phyloP scores from a whole-genome alignment of 2,888 invertebrate genomes.

The Acanthosepion pharaonis region DNA sequence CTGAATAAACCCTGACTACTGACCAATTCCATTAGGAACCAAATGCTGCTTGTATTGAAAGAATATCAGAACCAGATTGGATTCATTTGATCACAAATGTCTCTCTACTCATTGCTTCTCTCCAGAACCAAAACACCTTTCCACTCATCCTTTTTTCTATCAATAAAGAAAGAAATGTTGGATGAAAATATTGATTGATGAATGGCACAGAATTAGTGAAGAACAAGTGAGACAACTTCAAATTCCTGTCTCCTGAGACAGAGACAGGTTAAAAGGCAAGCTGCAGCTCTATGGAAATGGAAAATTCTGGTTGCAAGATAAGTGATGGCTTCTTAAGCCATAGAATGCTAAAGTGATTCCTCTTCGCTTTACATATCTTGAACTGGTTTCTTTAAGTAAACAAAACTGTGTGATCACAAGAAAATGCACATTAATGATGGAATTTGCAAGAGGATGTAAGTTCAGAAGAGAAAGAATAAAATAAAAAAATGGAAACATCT shows the following conservation, averaged over 20 bases:
- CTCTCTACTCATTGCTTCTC: neutral
- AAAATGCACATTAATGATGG: too few species aligned
- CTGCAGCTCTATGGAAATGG: constrained; percentile 18
- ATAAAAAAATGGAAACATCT: too few species aligned
- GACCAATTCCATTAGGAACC: neutral
- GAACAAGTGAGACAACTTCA: neutral
- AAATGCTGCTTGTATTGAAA: neutral
- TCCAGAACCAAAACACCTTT: neutral
- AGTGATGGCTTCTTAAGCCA: neutral
- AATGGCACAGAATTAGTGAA: neutral
- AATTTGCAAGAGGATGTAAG: too few species aligned
- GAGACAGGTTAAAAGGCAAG: neutral
- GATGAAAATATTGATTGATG: neutral
- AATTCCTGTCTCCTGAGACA: neutral
- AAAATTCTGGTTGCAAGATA: neutral
- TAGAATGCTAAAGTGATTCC: neutral
- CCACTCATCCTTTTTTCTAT: neutral
- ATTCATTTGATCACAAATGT: neutral
- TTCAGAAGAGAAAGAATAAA: too few species aligned
- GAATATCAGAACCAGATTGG: neutral
- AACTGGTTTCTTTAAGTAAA: neutral
- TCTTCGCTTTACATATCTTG: neutral
- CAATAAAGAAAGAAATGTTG: neutral
- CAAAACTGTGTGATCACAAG: too few species aligned
- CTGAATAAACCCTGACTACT: neutral